These are phyloP conservation scores for Torymus aiolomorphi DNA, from an alignment of 2,888 invertebrate genomes.

Conservation along the genomic window DNA sequence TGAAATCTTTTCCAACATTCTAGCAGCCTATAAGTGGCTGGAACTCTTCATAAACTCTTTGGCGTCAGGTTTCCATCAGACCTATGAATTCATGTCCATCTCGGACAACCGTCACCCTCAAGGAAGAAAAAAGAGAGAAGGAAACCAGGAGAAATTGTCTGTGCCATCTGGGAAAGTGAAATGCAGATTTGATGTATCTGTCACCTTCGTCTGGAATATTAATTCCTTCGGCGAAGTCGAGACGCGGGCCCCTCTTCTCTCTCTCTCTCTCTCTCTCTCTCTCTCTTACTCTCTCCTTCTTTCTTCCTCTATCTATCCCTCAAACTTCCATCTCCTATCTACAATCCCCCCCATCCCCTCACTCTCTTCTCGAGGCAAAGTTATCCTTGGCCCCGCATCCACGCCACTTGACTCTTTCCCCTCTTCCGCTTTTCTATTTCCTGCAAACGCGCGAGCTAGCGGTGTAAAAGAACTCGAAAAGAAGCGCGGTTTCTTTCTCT, in stretches of 20 bases:
- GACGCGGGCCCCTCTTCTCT: conserved; percentile 7
- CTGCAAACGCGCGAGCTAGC: not conserved
- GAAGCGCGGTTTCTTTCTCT: conserved; percentile 57
- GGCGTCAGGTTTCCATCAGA: not conserved
- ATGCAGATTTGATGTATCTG: conserved; percentile 75
- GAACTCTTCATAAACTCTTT: not conserved
- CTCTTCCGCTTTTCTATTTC: conserved; percentile 31
- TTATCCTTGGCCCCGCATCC: conserved; percentile 51
- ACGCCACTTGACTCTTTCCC: conserved; percentile 28
- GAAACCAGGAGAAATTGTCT: conserved; percentile 40
- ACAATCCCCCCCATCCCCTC: conserved; percentile 34
- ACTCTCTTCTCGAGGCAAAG: conserved; percentile 59
- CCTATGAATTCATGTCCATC: conserved; percentile 13
- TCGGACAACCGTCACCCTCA: not conserved
- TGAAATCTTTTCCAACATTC: too few species aligned
- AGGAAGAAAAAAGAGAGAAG: conserved; percentile 14
- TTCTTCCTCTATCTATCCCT: conserved; percentile 26
- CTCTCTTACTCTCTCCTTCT: conserved; percentile 20
- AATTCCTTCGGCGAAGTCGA: conserved; percentile 64
- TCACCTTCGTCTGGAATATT: conserved; percentile 75
- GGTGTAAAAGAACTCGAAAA: conserved; percentile 8
- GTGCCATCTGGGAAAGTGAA: conserved; percentile 63
- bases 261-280: conserved; percentile 26
- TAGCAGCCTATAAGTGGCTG: too few species aligned
- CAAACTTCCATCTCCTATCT: conserved; percentile 37